phyloP scores from a whole-genome alignment of 2,888 invertebrate genomes.

The Mesochorus sp. region DNA sequence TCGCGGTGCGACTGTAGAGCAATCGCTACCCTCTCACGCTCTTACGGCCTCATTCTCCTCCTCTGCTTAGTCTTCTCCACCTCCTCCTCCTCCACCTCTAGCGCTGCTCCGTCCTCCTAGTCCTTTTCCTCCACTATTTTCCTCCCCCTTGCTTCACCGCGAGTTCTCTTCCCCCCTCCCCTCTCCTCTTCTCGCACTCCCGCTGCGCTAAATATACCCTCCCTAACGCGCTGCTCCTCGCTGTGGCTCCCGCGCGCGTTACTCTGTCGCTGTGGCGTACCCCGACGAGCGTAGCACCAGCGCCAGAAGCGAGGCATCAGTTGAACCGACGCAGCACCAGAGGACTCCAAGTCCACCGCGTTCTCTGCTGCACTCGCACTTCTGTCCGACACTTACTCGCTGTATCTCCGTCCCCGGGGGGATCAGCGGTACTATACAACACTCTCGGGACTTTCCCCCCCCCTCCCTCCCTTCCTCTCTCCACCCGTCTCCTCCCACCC shows the following conservation, averaged over 20 bases:
- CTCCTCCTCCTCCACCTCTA: slow-evolving; percentile 33
- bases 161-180: slow-evolving; percentile 36
- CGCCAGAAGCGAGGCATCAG: slow-evolving; percentile 25
- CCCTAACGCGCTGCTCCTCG: slow-evolving; percentile 51
- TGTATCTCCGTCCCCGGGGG: slow-evolving; percentile 54
- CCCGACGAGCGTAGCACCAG: neutral
- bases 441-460: slow-evolving; percentile 43
- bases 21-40: slow-evolving; percentile 79
- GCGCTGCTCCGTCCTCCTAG: slow-evolving; percentile 35
- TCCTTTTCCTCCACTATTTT: slow-evolving; percentile 47
- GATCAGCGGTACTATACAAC: slow-evolving; percentile 39
- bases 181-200: too few species aligned
- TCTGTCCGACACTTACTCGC: slow-evolving; percentile 48
- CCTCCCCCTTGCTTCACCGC: slow-evolving; percentile 26
- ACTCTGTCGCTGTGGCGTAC: slow-evolving; percentile 19
- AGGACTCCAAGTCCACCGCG: slow-evolving; percentile 23
- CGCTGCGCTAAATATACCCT: slow-evolving; percentile 45
- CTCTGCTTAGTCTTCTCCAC: slow-evolving; percentile 47
- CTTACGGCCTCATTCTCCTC: slow-evolving; percentile 58
- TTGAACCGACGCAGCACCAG: slow-evolving; percentile 1
- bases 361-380: slow-evolving; percentile 48
- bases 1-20: slow-evolving; percentile 82
- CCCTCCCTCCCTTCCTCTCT: neutral
- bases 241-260: slow-evolving; percentile 47
- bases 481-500: slow-evolving; percentile 58